Evolutionary conservation across 2,113 vertebrate genomes (phyloP), one percentile per base, ranked within the genome.

Genomic region (Psettodes erumei): DNA sequence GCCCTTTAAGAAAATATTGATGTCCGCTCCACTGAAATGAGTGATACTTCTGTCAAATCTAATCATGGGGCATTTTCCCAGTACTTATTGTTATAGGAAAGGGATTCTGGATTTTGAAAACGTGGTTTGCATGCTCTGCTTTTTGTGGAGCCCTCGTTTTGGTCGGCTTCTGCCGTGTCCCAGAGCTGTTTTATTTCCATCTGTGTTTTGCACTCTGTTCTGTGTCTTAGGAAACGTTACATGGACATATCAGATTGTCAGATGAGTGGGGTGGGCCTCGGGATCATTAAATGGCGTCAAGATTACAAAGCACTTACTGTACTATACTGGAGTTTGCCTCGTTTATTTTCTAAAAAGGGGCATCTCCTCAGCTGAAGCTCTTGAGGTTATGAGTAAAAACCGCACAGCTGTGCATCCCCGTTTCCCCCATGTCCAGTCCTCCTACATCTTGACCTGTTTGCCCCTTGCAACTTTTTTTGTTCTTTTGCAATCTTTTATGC

Each of bases 271-370:
- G 71, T 70, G 73, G 66, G 81, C 53, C 65, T 78, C 51, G 86
- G 68, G 83, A 82, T 65, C 47, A 78, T 77, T 61, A 58, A 87
- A 77, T 51, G 71, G 78, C 62, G 77, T 78, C 50, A 84, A 82
- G 74, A 89, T 89, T 91, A 79, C 83, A 77, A 94, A 94, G 94
- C 94, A 94, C 94, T 94, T 95, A 94, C 88, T 92, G 83, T 92
- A 90, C 77, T 85, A 79, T 77, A 82, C 42, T 63, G 90, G 83
- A 76, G 68, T 63, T 27, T 6, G 70, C 82, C 85, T 87, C 79
- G n/a, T 82, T 85, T 78, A n/a, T 85, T 90, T 72, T 79, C 47
- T 51, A 55, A 85, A 70, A 88, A 78, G 79, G 71, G 72, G 81
- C 66, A n/a, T 67, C 79, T 88, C 82, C 81, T 90, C 65, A 77